Percentiles rank a stretch among this genome's conserved stretches.
phyloP scores from a whole-genome alignment of 2,888 invertebrate genomes.

The Andrena fulva region DNA sequence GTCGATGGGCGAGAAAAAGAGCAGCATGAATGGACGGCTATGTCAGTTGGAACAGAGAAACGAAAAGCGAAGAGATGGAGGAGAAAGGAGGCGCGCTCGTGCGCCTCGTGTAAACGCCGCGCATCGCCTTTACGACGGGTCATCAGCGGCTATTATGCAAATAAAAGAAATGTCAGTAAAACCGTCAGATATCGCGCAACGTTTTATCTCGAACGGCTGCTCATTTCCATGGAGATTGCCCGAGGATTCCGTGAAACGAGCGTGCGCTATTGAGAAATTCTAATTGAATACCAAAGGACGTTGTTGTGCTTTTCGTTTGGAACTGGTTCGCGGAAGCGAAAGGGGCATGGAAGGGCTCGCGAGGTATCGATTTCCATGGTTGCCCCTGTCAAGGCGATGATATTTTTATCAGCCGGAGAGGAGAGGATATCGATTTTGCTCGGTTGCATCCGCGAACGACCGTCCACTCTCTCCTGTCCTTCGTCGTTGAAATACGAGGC shows the following conservation, averaged over 20 bases:
- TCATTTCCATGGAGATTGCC: slow-evolving; percentile 13
- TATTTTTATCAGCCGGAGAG: background rate
- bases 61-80: background rate
- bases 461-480: slow-evolving; percentile 30
- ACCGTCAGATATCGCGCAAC: slow-evolving; percentile 49
- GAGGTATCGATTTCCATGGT: background rate
- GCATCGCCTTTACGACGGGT: slow-evolving; percentile 46
- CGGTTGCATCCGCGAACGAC: background rate
- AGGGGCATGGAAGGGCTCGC: background rate
- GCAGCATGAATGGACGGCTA: slow-evolving; percentile 14
- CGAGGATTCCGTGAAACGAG: background rate
- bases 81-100: slow-evolving; percentile 17
- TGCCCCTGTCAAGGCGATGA: background rate
- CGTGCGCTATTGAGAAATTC: slow-evolving; percentile 1
- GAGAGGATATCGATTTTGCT: slow-evolving; percentile 34
- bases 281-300: background rate
- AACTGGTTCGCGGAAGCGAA: background rate
- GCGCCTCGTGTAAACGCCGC: slow-evolving; percentile 28
- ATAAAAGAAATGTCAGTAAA: slow-evolving; percentile 54
- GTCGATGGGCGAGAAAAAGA: background rate
- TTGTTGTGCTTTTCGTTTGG: background rate
- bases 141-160: slow-evolving; percentile 60
- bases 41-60: background rate
- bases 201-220: slow-evolving; percentile 32
- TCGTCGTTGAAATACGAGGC: slow-evolving; percentile 49